Conservation (phyloP, 1,140 invertebrate genomes). For the Drosophila nannoptera region DNA sequence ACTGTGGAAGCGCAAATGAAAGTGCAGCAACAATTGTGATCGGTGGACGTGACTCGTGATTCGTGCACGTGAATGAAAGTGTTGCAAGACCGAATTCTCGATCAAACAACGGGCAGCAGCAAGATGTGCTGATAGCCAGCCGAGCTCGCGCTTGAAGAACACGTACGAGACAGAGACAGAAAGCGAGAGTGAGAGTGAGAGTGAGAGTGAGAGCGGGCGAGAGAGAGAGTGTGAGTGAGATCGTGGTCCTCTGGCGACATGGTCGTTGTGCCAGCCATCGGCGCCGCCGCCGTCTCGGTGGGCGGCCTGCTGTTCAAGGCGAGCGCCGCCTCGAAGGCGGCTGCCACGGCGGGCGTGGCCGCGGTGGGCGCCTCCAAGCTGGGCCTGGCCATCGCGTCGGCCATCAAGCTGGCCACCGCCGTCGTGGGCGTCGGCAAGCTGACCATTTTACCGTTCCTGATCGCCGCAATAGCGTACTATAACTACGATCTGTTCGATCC, state of each 20-base stretch:
- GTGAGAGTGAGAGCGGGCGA: not conserved
- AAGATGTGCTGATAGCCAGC: conserved; percentile 30
- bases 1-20: conserved; percentile 53
- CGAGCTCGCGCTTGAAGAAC: not conserved
- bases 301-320: conserved; percentile 74
- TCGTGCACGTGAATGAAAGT: conserved; percentile 39
- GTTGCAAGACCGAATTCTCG: conserved; percentile 18
- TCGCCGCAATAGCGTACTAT: conserved; percentile 89
- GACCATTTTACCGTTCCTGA: conserved; percentile 87
- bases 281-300: conserved; percentile 70
- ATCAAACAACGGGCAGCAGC: not conserved
- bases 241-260: conserved; percentile 22
- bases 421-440: conserved; percentile 86
- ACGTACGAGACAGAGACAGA: not conserved
- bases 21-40: conserved; percentile 46
- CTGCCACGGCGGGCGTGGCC: conserved; percentile 65
- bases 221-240: not conserved
- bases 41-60: conserved; percentile 43
- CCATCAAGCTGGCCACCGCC: conserved; percentile 85
- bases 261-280: conserved; percentile 69
- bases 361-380: conserved; percentile 70
- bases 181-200: not conserved
- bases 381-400: conserved; percentile 81
- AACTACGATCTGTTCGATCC: conserved; percentile 92
- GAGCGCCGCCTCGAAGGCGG: conserved; percentile 68